Evolutionary conservation across 2,113 vertebrate genomes (phyloP).

Genomic region (Pygoscelis antarcticus): DNA sequence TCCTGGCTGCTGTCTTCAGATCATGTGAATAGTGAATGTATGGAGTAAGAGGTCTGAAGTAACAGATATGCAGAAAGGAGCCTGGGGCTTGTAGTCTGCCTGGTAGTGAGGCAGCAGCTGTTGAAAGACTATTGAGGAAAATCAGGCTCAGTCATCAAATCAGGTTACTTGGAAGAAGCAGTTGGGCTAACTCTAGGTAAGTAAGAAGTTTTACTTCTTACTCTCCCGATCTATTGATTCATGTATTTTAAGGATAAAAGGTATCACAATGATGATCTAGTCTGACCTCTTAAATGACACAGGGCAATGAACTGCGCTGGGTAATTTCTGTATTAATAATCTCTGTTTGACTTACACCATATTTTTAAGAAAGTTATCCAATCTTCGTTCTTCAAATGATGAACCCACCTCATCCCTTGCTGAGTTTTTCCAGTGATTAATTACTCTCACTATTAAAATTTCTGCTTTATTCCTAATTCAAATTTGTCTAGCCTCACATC

Average conservation of each 20-base stretch:
- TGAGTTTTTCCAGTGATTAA: background rate
- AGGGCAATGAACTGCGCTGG: background rate
- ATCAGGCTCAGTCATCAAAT: background rate
- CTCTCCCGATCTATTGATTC: background rate
- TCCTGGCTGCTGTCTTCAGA: background rate
- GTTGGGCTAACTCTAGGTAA: background rate
- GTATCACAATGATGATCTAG: background rate
- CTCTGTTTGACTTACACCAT: background rate
- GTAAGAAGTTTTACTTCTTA: background rate
- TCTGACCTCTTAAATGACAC: background rate
- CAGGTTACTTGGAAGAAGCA: background rate
- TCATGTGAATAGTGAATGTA: background rate
- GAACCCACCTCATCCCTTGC: background rate
- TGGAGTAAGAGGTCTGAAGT: background rate
- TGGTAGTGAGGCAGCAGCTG: background rate
- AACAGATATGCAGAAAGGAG: background rate
- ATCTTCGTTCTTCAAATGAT: background rate
- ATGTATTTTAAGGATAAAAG: background rate
- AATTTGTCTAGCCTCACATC: slow-evolving; percentile 2
- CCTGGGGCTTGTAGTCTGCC: background rate
- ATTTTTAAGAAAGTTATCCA: background rate
- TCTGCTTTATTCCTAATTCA: background rate
- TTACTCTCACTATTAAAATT: background rate
- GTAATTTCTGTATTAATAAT: background rate
- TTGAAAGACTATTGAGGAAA: background rate